phyloP scores from a whole-genome alignment of 2,113 vertebrate genomes.

The Corythoichthys haematopterus region DNA sequence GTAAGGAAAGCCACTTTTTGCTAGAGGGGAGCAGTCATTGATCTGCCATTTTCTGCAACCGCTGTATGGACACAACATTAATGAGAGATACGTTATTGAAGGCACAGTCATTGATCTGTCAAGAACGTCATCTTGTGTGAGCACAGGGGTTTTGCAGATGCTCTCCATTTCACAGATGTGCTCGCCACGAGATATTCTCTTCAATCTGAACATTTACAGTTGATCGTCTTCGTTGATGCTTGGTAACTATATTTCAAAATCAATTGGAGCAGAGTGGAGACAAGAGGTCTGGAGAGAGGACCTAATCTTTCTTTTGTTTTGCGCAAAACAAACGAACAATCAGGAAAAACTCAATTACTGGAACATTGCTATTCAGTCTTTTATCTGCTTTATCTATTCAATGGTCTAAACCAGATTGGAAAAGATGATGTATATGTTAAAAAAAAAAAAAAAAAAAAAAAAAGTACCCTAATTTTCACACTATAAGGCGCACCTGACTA shows the following conservation, averaged over 20 bases:
- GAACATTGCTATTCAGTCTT: not conserved
- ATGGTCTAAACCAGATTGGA: not conserved
- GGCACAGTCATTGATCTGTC: constrained; percentile 38
- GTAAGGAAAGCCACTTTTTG: constrained; percentile 31
- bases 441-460: no score
- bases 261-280: not conserved
- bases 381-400: not conserved
- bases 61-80: constrained; percentile 40
- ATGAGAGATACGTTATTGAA: constrained; percentile 52
- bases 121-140: constrained; percentile 25
- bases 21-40: constrained; percentile 47
- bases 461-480: no score
- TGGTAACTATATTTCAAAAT: not conserved
- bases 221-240: not conserved
- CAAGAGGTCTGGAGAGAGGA: not conserved
- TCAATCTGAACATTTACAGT: constrained; percentile 3
- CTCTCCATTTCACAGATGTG: constrained; percentile 16
- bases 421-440: no score
- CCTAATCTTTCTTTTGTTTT: not conserved
- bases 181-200: constrained; percentile 21
- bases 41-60: constrained; percentile 44
- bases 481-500: no score
- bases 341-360: not conserved
- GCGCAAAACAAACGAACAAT: not conserved
- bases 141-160: constrained; percentile 39